These are phyloP conservation scores for Gopherus evgoodei DNA, from an alignment of 2,113 vertebrate species.

Conservation along the genomic window DNA sequence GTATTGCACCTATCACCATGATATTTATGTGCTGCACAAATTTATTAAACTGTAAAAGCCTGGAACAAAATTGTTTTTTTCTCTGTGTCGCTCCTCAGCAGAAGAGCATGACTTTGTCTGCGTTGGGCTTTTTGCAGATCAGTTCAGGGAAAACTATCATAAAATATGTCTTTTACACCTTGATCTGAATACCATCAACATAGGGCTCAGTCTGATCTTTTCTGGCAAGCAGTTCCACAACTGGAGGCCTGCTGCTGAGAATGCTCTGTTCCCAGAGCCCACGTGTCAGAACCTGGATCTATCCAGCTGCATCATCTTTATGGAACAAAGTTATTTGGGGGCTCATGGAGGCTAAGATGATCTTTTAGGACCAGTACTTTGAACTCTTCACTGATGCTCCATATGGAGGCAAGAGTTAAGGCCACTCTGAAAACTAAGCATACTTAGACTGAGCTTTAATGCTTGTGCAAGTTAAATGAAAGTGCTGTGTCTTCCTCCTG, in stretches of 20 bases:
- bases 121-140: not conserved
- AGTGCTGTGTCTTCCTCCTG: conserved; percentile 8
- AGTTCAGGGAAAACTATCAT: not conserved
- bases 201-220: not conserved
- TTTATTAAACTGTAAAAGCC: not conserved
- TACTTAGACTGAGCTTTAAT: not conserved
- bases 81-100: not conserved
- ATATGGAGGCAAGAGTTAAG: fast-evolving
- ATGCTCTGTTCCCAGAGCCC: not conserved
- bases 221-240: not conserved
- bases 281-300: not conserved
- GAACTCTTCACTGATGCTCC: not conserved
- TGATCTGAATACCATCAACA: not conserved
- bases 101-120: not conserved
- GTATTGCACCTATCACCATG: not conserved
- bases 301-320: not conserved
- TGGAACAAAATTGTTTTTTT: not conserved
- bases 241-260: not conserved
- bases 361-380: not conserved
- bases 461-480: conserved; percentile 23
- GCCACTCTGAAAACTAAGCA: not conserved
- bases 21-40: not conserved
- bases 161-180: not conserved
- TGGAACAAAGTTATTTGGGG: not conserved
- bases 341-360: not conserved